Percentiles rank a stretch among this genome's conserved stretches.
Conservation (phyloP, 1,140 invertebrate species). For the Listronotus bonariensis region DNA sequence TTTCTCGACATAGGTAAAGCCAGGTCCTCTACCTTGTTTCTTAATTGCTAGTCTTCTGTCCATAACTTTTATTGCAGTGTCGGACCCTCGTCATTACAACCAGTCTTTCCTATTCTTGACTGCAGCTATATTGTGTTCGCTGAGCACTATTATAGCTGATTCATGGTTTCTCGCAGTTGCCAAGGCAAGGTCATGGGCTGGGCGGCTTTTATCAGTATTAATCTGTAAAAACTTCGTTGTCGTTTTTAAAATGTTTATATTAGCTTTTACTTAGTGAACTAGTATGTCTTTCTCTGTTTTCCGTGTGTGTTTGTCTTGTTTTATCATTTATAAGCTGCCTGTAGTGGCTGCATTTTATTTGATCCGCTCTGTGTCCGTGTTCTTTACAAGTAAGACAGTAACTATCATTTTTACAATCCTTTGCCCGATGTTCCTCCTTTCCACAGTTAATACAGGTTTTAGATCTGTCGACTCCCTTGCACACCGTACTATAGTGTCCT, state of each 20-base stretch:
- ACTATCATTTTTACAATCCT: conserved; percentile 5
- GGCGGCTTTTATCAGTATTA: neutral
- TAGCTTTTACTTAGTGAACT: too few species aligned
- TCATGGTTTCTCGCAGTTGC: neutral
- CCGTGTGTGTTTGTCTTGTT: neutral
- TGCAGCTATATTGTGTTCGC: neutral
- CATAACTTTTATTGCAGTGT: neutral
- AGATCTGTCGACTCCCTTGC: conserved; percentile 6
- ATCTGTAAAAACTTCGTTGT: neutral
- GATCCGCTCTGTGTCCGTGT: conserved; percentile 15
- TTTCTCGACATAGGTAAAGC: neutral
- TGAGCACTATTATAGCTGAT: neutral
- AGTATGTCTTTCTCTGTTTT: neutral
- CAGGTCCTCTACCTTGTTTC: neutral
- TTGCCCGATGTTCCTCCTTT: conserved; percentile 9
- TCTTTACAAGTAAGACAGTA: conserved; percentile 12
- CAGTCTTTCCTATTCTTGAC: neutral
- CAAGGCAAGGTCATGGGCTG: neutral
- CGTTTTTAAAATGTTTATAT: too few species aligned
- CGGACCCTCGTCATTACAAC: neutral
- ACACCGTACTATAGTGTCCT: conserved; percentile 8
- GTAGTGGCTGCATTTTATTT: conserved; percentile 14
- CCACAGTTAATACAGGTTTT: conserved; percentile 16
- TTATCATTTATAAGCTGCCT: conserved; percentile 7
- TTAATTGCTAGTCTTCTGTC: neutral